Base-by-base conservation (phyloP, 23 tunicate genomes). In the Trididemnum miniatum region DNA sequence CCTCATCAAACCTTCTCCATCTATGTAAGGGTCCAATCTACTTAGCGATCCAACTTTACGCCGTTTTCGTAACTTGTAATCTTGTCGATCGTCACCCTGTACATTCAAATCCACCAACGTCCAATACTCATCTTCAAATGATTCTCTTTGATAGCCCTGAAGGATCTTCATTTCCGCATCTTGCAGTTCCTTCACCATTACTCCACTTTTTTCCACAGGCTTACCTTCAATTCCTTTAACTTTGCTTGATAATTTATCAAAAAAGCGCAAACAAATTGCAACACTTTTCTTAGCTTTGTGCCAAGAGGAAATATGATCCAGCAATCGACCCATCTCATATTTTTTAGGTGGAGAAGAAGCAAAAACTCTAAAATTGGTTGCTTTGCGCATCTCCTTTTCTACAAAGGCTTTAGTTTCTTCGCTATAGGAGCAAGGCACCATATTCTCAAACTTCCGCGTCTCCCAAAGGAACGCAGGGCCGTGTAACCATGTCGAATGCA, bases 401-500 rank as follows among this genome's bases (percentile, higher is more conserved):
- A 63, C 28, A 20, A 20, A 7, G 25, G 27, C 28, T n/a, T 22
- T 25, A 24, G 69, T 63, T 63, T 22, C 25, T 63, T 63, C 69
- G 25, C n/a, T 25, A 22, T 5, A 63, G 7, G 24, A 20, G 69
- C 7, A 63, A 22, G 27, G 7, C 4, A 25, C 18, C n/a, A 40
- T 31, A 12, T 29, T 31, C 3, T 29, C n/a, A 71, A 71, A 3
- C 3, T 32, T 31, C 5, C 3, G n/a, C 20, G 9, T 31, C 7
- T 31, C 44, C 77, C 77, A 71, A 5, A 71, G 44, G n/a, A 71
- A 71, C 26, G 7, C 18, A 7, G 77, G 77, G 18, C 77, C 77
- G 7, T 34, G 39, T 15, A 71, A 20, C 77, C 77, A 71, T 25
- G 9, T 28, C 20, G 77, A 71, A 28, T 31, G 27, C 5, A 15